Base-by-base conservation (phyloP, 1,140 invertebrate genomes). In the Drosophila nebulosa region DNA sequence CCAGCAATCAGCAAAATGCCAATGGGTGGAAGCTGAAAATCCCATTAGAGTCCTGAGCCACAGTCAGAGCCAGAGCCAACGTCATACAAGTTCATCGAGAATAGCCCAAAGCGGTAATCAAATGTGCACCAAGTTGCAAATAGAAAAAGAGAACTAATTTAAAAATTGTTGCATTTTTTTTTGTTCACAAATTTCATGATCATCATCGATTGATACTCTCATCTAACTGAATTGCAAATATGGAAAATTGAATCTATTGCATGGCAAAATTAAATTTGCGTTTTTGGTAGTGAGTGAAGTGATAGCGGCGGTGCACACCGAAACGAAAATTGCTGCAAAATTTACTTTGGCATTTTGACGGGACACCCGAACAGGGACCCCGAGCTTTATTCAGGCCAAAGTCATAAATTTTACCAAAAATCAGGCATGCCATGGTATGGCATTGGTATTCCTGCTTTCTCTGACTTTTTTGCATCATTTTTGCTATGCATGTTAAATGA, bases 401-500 rank as follows among this genome's bases (percentile, higher is more conserved):
- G 81, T 77, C 80, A 85, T 85, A 85, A 85, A 85, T 85, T 74
- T 57, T 42, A 21, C 36, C 39, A 50, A 69, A 86, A 86, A 74
- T 78, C 61, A 57, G 61, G 50, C 51, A 64, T 18, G n/a, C 39
- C 39, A 46, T 42, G 39, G 39, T 42, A 4, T 21, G 26, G 26
- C 39, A 27, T 14, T 39, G 27, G 52, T 16, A 50, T 30, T 30
- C 16, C 16, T 46, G 16, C 18, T 21, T 46, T 46, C 9, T 16
- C 5, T 16, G 4, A 1, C 14, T 18, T 42, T 14, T 42, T 6
- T 16, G 50, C 42, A 64, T 52, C 74, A 65, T 66, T 86, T 86
- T 65, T 57, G 69, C 61, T 78, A 70, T 85, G 78, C 81, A 85
- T 80, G 80, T 74, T 86, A 78, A 85, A 85, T 86, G 81, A 85